A percentile compares a stretch with the other conserved stretches of the same genome.
Conservation (phyloP, 2,113 vertebrate species). For the Sciurus niger region DNA sequence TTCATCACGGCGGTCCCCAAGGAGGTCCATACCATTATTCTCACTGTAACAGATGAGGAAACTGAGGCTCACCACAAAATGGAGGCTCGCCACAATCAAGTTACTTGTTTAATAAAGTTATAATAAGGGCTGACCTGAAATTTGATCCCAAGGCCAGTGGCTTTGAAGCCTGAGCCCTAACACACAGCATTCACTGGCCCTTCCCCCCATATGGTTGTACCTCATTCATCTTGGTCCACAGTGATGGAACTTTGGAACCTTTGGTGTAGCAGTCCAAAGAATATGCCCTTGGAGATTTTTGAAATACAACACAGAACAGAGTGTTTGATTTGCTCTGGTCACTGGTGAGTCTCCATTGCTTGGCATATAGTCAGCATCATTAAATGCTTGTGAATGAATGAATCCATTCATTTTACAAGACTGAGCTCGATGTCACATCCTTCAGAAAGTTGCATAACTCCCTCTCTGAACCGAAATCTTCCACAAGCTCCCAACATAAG, state of each 20-base stretch:
- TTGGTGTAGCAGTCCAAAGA: not conserved
- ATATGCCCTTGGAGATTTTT: not conserved
- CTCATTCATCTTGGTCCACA: not conserved
- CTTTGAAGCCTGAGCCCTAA: not conserved
- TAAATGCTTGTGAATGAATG: not conserved
- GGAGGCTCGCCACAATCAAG: too few relatives aligned
- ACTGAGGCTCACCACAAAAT: not conserved
- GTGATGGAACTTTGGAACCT: not conserved
- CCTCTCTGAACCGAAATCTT: not conserved
- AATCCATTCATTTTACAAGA: not conserved
- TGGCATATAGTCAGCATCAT: not conserved
- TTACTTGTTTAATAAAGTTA: not conserved
- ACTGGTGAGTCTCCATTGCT: not conserved
- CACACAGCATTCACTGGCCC: too few relatives aligned
- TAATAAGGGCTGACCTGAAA: not conserved
- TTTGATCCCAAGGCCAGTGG: not conserved
- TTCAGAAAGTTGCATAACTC: not conserved
- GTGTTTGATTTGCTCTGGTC: not conserved
- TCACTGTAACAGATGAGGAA: not conserved
- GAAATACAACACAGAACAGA: not conserved
- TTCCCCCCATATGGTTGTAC: rapidly evolving
- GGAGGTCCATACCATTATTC: not conserved
- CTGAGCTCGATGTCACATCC: not conserved
- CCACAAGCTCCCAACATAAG: not conserved
- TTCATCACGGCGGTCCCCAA: not conserved